A percentile compares a stretch with the other conserved stretches of the same genome.
phyloP scores from a whole-genome alignment of 2,113 vertebrate species.

The Antigone vipio region DNA sequence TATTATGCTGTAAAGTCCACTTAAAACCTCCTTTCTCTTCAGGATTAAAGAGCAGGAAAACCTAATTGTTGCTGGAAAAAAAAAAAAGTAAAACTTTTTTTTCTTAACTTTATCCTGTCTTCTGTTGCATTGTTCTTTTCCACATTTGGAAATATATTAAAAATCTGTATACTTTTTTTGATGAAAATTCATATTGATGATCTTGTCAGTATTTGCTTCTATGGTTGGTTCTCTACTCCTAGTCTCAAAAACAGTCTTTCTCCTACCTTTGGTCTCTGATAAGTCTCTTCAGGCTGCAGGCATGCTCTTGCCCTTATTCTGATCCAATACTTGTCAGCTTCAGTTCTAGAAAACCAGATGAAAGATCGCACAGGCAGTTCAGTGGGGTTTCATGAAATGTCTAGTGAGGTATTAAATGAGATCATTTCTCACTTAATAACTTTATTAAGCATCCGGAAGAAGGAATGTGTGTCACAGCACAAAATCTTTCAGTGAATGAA shows the following conservation, averaged over 20 bases:
- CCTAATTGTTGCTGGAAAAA: not conserved
- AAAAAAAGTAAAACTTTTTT: not conserved
- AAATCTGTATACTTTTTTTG: not conserved
- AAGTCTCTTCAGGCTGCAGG: not conserved
- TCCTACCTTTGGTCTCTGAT: not conserved
- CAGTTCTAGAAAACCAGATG: not conserved
- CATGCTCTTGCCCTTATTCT: not conserved
- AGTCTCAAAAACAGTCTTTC: not conserved
- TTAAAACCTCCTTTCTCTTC: not conserved
- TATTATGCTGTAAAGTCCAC: not conserved
- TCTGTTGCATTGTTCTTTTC: not conserved
- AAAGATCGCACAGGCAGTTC: not conserved
- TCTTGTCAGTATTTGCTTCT: not conserved
- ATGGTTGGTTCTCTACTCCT: not conserved
- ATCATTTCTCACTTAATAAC: not conserved
- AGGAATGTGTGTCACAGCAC: not conserved
- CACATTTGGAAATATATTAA: not conserved
- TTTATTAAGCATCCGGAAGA: not conserved
- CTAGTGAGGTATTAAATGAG: not conserved
- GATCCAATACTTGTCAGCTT: not conserved
- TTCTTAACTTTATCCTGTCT: not conserved
- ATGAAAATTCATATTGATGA: not conserved
- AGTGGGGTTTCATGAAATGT: not conserved
- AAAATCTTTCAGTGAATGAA: not conserved
- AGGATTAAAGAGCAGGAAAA: not conserved